A percentile compares a stretch with the other conserved stretches of the same genome.
Conservation (phyloP, 1,140 invertebrate species). For the Notospermus geniculatus region DNA sequence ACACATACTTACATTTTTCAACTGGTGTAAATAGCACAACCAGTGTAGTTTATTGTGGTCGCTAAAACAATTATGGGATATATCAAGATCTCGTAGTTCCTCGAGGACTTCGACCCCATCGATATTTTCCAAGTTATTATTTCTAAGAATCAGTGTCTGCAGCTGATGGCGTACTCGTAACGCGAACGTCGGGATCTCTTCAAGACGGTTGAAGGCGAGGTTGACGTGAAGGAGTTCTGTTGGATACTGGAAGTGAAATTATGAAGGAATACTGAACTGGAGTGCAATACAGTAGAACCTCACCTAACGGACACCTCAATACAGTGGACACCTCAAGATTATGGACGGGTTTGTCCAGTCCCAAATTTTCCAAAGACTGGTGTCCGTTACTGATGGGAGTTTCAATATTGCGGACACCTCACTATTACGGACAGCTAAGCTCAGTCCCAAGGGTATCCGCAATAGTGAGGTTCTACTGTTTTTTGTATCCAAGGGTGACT, state of each 20-base stretch:
- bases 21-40: constrained; percentile 5
- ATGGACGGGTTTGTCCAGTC: no score
- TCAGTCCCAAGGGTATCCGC: no score
- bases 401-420: no score
- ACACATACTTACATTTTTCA: not conserved
- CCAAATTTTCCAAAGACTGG: no score
- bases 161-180: constrained; percentile 22
- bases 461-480: no score
- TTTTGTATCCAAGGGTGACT: no score
- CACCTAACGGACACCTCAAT: no score
- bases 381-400: no score
- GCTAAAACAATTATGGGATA: constrained; percentile 31
- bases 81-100: constrained; percentile 28
- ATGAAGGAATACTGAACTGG: no score
- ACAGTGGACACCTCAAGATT: no score
- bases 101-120: constrained; percentile 29
- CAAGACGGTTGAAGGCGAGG: constrained; percentile 32
- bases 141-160: constrained; percentile 28
- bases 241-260: constrained; percentile 27
- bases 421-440: no score
- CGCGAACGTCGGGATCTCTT: constrained; percentile 29
- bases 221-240: constrained; percentile 28
- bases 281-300: no score
- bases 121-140: constrained; percentile 37
- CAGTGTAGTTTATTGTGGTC: constrained; percentile 24